These are phyloP conservation scores for Brachyptera risi DNA, from an alignment of 2,888 invertebrate species.

Conservation along the genomic window DNA sequence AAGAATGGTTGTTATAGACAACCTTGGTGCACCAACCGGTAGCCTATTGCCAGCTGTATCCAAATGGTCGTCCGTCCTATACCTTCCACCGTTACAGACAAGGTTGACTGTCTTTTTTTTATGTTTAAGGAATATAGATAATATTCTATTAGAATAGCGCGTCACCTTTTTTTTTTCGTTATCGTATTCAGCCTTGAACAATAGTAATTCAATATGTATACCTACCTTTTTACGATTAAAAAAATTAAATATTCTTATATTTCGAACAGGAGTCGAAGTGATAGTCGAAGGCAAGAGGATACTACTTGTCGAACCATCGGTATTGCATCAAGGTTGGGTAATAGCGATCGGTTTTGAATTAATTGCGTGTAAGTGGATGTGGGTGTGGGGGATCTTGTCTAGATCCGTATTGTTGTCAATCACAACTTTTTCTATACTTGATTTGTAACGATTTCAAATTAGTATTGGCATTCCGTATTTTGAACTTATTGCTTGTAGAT, in stretches of 20 bases:
- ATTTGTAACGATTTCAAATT: too few relatives aligned
- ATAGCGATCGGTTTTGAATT: not conserved
- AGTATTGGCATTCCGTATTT: too few relatives aligned
- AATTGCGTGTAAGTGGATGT: not conserved
- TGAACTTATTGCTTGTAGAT: too few relatives aligned
- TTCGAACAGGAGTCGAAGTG: not conserved
- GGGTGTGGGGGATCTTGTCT: too few relatives aligned
- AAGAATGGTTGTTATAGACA: not conserved
- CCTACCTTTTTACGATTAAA: not conserved
- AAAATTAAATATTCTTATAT: too few relatives aligned
- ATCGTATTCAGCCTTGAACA: slow-evolving; percentile 6
- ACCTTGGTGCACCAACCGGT: slow-evolving; percentile 4
- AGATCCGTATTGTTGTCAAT: too few relatives aligned
- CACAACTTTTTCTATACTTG: too few relatives aligned
- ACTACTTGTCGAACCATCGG: not conserved
- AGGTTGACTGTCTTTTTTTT: slow-evolving; percentile 4
- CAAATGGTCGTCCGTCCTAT: too few relatives aligned
- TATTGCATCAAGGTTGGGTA: not conserved
- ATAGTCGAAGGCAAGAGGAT: not conserved
- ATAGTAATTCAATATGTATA: slow-evolving; percentile 9
- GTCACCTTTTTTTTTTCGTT: slow-evolving; percentile 3
- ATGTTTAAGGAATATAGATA: not conserved
- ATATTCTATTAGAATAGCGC: not conserved
- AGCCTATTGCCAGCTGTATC: too few relatives aligned
- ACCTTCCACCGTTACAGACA: not conserved